Base-by-base conservation (phyloP, 1,140 invertebrate genomes). In the Drosophila neocordata region DNA sequence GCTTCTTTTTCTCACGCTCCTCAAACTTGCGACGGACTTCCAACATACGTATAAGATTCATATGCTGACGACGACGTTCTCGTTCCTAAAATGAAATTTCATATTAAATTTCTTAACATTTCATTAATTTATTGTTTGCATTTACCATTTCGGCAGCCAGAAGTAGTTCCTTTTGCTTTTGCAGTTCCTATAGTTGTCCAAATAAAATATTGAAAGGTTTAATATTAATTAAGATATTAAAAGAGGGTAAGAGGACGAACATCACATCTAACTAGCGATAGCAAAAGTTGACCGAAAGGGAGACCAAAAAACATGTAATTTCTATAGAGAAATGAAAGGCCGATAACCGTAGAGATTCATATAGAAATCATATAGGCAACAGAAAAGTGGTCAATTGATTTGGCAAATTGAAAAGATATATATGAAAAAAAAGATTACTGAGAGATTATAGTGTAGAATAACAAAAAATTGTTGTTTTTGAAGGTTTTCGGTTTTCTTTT, bases 51-150 rank as follows among this genome's bases (percentile, higher is more conserved):
- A 99, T 96, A 37, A 98, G 92, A 1, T 96, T 93, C 92, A 97
- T 96, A 90, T 98, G 97, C 90, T 98, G 97, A 41, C 97, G 93
- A 82, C 97, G 93, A 89, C 98, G 93, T 92, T 99, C 98, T 56
- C 97, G 93, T 92, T 98, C 98, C 97, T 98, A 15, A 83, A 11
- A 22, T 0, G 0, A 51, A 64, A 67, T 12, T 48, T 73, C 15
- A 61, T 3, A 6, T 31, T 31, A 1, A 31, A 31, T n/a, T n/a
- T n/a, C n/a, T n/a, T 24, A 0, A n/a, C 4, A n/a, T n/a, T n/a
- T n/a, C n/a, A n/a, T n/a, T n/a, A n/a, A n/a, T n/a, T n/a, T n/a
- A n/a, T n/a, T n/a, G n/a, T n/a, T n/a, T n/a, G n/a, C n/a, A n/a
- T n/a, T 94, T 95, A 96, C 95, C 95, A 96, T 93, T 93, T 96